Base-by-base conservation (phyloP, 2,113 vertebrate species). In the Lucifuga dentata region DNA sequence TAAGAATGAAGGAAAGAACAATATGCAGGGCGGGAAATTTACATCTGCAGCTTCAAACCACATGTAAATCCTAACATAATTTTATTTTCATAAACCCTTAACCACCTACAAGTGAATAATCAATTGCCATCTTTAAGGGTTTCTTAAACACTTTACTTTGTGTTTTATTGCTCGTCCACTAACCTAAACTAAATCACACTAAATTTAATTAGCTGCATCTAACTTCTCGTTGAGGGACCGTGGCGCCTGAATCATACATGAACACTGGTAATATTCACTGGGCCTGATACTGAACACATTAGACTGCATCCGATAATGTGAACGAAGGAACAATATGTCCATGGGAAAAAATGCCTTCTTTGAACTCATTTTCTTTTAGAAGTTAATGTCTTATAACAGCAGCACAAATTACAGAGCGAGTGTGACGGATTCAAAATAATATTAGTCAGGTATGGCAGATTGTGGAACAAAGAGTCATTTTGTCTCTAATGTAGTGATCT, bases 281-380 rank as follows among this genome's bases (percentile, higher is more conserved):
- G 13, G 40, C n/a, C n/a, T 53, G 45, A 43, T 44, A n/a, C n/a
- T n/a, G n/a, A 20, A 36, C 8, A 29, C 57, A 60, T 64, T 19
- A 41, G 48, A 77, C 20, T 32, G n/a, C 23, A 40, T 51, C 45
- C 21, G 16, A n/a, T 35, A 32, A 26, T 55, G 5, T 12, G 17
- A 49, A 36, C 46, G 21, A 38, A 38, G 2, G 38, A 52, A 49
- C 5, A n/a, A 45, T 1, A 5, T 17, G 3, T 20, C 35, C 8
- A 16, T 2, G 15, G n/a, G 12, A 17, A 13, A 17, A n/a, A n/a
- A n/a, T n/a, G n/a, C n/a, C n/a, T n/a, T n/a, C n/a, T n/a, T n/a
- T n/a, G n/a, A n/a, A n/a, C n/a, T n/a, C n/a, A n/a, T n/a, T n/a
- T n/a, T n/a, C n/a, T n/a, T n/a, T n/a, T n/a, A n/a, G n/a, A n/a